Evolutionary conservation across 2,113 vertebrate genomes (phyloP).

Genomic region (Pygoscelis adeliae): DNA sequence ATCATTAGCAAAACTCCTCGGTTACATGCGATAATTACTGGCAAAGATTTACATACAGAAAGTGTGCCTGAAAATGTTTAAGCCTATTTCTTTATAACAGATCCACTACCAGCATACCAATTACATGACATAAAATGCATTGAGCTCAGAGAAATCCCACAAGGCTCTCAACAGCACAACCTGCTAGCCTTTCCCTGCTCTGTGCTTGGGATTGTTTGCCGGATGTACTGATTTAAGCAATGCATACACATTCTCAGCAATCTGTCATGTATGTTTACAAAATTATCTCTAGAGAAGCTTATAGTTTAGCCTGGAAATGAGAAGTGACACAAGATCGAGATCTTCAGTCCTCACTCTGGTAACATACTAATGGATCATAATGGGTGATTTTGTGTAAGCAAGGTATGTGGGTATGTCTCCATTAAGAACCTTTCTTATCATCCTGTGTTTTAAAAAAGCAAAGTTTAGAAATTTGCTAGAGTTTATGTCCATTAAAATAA

Average conservation of each 20-base stretch:
- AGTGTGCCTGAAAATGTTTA: not conserved
- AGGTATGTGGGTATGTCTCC: not conserved
- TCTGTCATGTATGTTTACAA: slow-evolving; percentile 40
- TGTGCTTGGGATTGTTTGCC: not conserved
- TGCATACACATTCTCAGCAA: slow-evolving; percentile 17
- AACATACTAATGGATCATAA: slow-evolving; percentile 37
- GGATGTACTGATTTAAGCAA: not conserved
- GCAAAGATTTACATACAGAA: not conserved
- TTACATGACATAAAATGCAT: not conserved
- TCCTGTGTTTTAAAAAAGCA: not conserved
- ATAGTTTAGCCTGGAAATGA: slow-evolving; percentile 3
- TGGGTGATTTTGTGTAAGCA: slow-evolving; percentile 8
- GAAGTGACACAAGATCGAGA: slow-evolving; percentile 13
- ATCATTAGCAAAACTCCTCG: not conserved
- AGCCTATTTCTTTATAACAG: not conserved
- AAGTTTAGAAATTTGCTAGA: not conserved
- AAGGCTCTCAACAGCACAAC: slow-evolving; percentile 26
- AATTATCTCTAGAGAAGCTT: slow-evolving; percentile 9
- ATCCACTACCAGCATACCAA: slow-evolving; percentile 28
- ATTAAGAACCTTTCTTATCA: slow-evolving; percentile 17
- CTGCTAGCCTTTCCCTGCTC: not conserved
- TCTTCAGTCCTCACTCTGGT: not conserved
- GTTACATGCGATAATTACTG: slow-evolving; percentile 6
- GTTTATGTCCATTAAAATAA: not conserved
- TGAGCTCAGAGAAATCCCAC: not conserved